Percentiles rank a stretch among this genome's conserved stretches.
Conservation (phyloP, 2,888 invertebrate species). For the Elegia similella region DNA sequence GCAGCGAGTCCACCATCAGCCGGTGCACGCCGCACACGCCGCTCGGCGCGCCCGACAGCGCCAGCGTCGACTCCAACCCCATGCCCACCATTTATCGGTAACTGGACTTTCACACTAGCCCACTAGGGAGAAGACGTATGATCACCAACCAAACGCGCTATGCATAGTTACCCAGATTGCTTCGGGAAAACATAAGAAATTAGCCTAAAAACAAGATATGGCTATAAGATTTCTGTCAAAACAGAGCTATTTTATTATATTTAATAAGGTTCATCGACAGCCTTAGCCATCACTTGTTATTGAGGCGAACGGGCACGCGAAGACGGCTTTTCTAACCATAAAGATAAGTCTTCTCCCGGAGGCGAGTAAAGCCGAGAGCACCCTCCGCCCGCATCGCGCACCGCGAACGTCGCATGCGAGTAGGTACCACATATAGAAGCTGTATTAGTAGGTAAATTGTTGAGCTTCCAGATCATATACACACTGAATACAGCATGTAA, state of each 20-base stretch:
- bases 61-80: conserved; percentile 92
- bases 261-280: neutral
- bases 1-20: conserved; percentile 87
- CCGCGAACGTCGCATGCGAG: conserved; percentile 74
- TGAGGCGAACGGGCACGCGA: neutral
- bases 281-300: neutral
- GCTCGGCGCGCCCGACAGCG: conserved; percentile 85
- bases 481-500: too few species aligned
- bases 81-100: conserved; percentile 95
- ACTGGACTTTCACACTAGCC: conserved; percentile 51
- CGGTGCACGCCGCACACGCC: conserved; percentile 76
- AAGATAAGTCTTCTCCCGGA: conserved; percentile 56
- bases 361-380: conserved; percentile 59
- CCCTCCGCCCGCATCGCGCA: conserved; percentile 72
- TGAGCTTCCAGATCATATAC: conserved; percentile 22
- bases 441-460: conserved; percentile 39
- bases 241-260: neutral
- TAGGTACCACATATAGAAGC: conserved; percentile 56
- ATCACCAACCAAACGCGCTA: neutral
- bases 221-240: neutral
- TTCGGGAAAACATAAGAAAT: neutral
- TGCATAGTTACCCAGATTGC: neutral
- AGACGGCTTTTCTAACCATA: conserved; percentile 21
- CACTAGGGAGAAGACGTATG: conserved; percentile 56
- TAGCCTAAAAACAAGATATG: neutral